Evolutionary conservation across 2,888 invertebrate genomes (phyloP).

Genomic region (Oxycera nigricornis): DNA sequence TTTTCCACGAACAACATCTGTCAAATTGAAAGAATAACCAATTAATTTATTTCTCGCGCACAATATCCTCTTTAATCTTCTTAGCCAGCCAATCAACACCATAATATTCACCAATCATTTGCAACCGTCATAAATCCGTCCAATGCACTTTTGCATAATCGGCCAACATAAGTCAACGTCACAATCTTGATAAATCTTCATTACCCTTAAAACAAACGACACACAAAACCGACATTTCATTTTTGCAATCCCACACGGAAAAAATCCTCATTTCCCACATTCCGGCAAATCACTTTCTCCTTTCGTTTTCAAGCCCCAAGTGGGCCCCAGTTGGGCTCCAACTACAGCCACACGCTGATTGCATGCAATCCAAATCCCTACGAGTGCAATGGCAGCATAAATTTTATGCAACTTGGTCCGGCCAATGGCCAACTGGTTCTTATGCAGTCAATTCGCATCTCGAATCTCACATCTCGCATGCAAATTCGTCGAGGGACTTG

Average conservation of each 20-base stretch:
- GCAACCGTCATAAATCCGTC: no score
- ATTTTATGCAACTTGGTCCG: slow-evolving; percentile 14
- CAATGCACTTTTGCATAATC: background rate
- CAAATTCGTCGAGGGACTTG: background rate
- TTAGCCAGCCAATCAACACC: background rate
- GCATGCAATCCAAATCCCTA: background rate
- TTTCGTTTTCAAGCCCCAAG: slow-evolving; percentile 16
- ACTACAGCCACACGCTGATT: background rate
- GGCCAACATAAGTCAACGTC: background rate
- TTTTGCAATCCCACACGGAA: slow-evolving; percentile 12
- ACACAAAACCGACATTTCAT: background rate
- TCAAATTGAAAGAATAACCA: no score
- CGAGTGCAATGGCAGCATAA: slow-evolving; percentile 11
- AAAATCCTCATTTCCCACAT: slow-evolving; percentile 19
- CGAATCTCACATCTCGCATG: no score
- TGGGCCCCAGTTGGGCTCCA: background rate
- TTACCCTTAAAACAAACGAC: background rate
- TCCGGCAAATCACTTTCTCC: slow-evolving; percentile 27
- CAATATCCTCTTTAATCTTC: no score
- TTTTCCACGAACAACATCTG: no score
- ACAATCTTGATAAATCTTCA: background rate
- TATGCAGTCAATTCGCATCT: slow-evolving; percentile 21
- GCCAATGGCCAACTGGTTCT: slow-evolving; percentile 24
- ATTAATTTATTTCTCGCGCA: no score
- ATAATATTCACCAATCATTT: no score